Percentiles rank a stretch among this genome's conserved stretches.
Conservation (phyloP, 1,140 invertebrate genomes). For the Papilio polyxenes region DNA sequence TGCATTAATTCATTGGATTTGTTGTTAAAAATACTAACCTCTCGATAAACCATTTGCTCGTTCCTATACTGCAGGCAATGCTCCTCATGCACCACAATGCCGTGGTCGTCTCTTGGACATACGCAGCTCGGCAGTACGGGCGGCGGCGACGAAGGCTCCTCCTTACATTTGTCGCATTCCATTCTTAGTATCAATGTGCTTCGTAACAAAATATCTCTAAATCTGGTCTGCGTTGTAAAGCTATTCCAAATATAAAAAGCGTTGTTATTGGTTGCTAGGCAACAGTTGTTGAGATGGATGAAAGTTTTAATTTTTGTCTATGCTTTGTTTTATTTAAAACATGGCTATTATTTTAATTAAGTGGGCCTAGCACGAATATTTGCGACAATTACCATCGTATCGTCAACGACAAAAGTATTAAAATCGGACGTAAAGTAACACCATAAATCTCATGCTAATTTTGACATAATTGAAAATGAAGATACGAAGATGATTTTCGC, state of each 20-base stretch:
- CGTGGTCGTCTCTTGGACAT: conserved; percentile 58
- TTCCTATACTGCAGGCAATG: conserved; percentile 60
- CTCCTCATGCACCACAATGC: conserved; percentile 57
- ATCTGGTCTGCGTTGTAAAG: conserved; percentile 15
- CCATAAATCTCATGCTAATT: no score
- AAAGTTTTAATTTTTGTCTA: neutral
- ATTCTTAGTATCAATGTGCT: neutral
- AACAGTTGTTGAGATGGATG: conserved; percentile 34
- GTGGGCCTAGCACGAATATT: no score
- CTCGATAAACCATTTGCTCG: conserved; percentile 59
- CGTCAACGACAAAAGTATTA: no score
- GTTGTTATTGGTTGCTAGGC: conserved; percentile 51
- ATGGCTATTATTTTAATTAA: neutral
- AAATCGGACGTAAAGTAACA: no score
- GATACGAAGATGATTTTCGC: no score
- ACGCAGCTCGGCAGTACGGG: conserved; percentile 44
- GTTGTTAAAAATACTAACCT: conserved; percentile 45
- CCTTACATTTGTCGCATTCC: conserved; percentile 43
- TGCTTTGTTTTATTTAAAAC: conserved; percentile 12
- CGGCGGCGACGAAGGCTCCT: conserved; percentile 36
- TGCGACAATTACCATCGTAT: no score
- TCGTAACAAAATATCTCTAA: conserved; percentile 19
- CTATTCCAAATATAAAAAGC: conserved; percentile 8
- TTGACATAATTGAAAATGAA: no score
- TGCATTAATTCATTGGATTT: no score